Conservation (phyloP, 2,113 vertebrate species). For the Pomatorhinus ruficollis region DNA sequence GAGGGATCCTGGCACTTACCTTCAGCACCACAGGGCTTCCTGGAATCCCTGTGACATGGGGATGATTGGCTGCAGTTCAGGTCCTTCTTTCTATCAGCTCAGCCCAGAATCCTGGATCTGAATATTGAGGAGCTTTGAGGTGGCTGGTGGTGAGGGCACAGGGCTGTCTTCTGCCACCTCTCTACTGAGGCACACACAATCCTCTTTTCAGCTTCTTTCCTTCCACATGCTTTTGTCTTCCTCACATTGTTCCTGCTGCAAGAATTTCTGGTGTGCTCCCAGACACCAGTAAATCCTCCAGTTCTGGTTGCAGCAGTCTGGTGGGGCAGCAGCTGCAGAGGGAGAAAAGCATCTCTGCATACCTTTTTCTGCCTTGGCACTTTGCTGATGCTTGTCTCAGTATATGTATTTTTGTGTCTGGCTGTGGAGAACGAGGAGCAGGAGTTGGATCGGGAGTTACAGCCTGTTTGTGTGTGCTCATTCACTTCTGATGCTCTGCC, state of each 20-base stretch:
- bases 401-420: not conserved
- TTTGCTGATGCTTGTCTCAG: not conserved
- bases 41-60: not conserved
- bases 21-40: not conserved
- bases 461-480: not conserved
- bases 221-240: not conserved
- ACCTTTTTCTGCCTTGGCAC: not conserved
- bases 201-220: not conserved
- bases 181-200: rapidly evolving
- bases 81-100: not conserved
- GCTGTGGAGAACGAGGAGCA: not conserved
- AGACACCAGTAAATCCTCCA: not conserved
- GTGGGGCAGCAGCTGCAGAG: not conserved
- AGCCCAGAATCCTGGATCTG: not conserved
- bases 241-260: not conserved
- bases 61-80: not conserved
- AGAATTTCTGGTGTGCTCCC: not conserved
- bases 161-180: not conserved
- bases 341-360: not conserved
- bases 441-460: not conserved
- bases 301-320: not conserved
- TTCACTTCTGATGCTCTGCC: not conserved
- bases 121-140: not conserved
- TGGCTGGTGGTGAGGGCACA: rapidly evolving
- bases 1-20: not conserved